phyloP scores from a whole-genome alignment of 2,797 vertebrate species.

The Enteromius treurensis region DNA sequence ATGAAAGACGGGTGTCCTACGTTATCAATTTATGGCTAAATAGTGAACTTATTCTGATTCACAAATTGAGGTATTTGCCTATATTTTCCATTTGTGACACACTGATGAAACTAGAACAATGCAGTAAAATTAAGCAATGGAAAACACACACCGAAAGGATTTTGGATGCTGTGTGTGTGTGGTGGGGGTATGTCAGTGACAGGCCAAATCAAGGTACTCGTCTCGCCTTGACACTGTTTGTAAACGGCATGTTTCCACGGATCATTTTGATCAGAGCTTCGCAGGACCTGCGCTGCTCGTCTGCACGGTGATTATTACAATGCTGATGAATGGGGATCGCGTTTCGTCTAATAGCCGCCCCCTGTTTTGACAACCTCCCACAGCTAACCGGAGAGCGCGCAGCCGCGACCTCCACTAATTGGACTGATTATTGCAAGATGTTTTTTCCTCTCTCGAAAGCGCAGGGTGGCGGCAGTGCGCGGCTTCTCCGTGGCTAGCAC shows the following conservation, averaged over 20 bases:
- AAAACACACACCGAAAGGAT: conserved; percentile 9
- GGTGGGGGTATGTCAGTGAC: conserved; percentile 62
- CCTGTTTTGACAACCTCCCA: conserved; percentile 92
- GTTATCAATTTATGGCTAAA: neutral
- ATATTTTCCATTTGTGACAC: neutral
- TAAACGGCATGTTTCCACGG: conserved; percentile 86
- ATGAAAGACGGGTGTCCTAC: neutral
- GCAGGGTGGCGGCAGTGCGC: conserved; percentile 52
- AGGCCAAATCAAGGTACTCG: conserved; percentile 71
- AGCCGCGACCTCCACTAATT: conserved; percentile 89
- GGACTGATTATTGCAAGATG: conserved; percentile 94
- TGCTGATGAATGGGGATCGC: conserved; percentile 90
- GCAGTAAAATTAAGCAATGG: neutral
- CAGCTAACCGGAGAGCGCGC: conserved; percentile 85
- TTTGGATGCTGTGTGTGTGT: neutral
- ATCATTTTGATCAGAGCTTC: conserved; percentile 85
- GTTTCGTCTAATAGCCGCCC: conserved; percentile 90
- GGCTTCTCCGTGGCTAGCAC: conserved; percentile 60
- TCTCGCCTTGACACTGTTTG: conserved; percentile 87
- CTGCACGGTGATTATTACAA: conserved; percentile 79
- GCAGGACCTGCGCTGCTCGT: conserved; percentile 69
- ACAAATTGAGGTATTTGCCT: neutral
- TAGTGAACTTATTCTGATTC: neutral
- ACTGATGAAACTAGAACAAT: conserved; percentile 1
- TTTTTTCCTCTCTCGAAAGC: conserved; percentile 63